phyloP scores from a whole-genome alignment of 2,888 invertebrate genomes.

The Mesorhabditis spiculigera region DNA sequence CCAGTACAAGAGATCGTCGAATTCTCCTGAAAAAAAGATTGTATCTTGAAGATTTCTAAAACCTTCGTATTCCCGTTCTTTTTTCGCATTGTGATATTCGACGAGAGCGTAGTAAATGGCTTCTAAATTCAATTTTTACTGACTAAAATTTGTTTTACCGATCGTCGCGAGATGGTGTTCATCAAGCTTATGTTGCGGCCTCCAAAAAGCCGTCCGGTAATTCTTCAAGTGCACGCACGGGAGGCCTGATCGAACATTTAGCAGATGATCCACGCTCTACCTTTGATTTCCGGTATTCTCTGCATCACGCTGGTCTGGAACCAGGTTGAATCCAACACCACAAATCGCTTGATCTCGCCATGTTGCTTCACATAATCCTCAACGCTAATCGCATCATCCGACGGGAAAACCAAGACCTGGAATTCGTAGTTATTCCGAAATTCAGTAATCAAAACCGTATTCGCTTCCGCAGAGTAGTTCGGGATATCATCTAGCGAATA shows the following conservation, averaged over 20 bases:
- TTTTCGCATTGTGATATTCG: conserved; percentile 34
- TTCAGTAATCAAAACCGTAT: neutral
- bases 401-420: conserved; percentile 45
- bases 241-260: conserved; percentile 35
- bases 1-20: conserved; percentile 54
- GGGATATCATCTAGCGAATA: neutral
- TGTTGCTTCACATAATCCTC: conserved; percentile 39
- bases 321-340: conserved; percentile 57
- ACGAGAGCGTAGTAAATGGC: conserved; percentile 60
- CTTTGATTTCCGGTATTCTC: conserved; percentile 39
- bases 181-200: conserved; percentile 58
- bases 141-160: neutral
- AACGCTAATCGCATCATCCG: conserved; percentile 33
- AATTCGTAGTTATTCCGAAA: neutral
- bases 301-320: conserved; percentile 49
- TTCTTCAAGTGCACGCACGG: conserved; percentile 59
- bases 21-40: conserved; percentile 20
- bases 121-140: conserved; percentile 59
- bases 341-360: conserved; percentile 37
- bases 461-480: neutral
- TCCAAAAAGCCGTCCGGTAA: conserved; percentile 62
- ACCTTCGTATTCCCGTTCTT: conserved; percentile 19
- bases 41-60: too few relatives aligned
- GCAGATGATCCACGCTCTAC: conserved; percentile 14
- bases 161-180: conserved; percentile 16